A percentile compares a stretch with the other conserved stretches of the same genome.
Evolutionary conservation across 2,113 vertebrate genomes (phyloP).

Genomic region (Melospiza melodia): DNA sequence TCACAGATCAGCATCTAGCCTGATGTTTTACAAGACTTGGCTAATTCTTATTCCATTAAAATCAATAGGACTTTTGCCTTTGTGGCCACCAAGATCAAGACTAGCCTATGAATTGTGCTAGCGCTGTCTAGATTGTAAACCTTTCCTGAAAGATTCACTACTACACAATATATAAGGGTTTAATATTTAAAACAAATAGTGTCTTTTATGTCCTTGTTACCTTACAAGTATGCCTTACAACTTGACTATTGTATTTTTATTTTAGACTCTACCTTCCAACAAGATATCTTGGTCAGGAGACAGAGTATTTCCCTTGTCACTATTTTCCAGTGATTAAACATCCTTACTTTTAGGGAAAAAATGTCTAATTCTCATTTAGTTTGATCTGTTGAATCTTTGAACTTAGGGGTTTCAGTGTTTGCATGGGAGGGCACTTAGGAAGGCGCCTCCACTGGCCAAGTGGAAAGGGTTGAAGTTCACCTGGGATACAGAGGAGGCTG

Average conservation of each 20-base stretch:
- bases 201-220: not conserved
- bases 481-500: not conserved
- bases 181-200: not conserved
- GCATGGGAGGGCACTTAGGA: accelerated
- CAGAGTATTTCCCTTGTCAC: not conserved
- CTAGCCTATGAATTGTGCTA: not conserved
- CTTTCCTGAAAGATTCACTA: not conserved
- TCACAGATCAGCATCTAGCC: not conserved
- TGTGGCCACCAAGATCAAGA: not conserved
- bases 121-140: not conserved
- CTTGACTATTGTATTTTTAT: not conserved
- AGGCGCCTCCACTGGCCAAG: not conserved
- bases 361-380: not conserved
- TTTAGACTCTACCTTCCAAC: not conserved
- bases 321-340: not conserved
- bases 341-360: not conserved
- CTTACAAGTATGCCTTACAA: not conserved
- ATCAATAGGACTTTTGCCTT: not conserved
- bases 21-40: not conserved
- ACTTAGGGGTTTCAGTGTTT: not conserved
- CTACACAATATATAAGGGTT: not conserved
- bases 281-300: not conserved
- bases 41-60: constrained; percentile 23
- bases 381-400: not conserved
- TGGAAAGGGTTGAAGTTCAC: not conserved